A percentile compares a stretch with the other conserved stretches of the same genome.
These are phyloP conservation scores for Heliconius aoede DNA, from an alignment of 2,888 invertebrate species.

Conservation along the genomic window DNA sequence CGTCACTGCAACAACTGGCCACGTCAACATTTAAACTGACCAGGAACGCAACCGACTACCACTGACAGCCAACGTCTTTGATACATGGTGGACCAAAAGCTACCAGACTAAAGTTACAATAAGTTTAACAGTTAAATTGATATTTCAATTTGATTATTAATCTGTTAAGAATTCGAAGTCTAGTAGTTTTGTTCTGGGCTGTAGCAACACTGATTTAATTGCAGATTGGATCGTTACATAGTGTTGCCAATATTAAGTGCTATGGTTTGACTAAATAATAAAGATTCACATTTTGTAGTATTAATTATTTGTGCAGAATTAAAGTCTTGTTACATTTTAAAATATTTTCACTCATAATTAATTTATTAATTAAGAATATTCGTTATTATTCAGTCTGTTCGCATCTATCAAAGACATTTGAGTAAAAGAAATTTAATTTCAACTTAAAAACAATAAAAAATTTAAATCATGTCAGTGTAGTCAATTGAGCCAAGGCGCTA, in stretches of 20 bases:
- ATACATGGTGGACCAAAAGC: slow-evolving; percentile 26
- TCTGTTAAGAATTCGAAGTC: neutral
- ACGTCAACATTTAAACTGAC: slow-evolving; percentile 49
- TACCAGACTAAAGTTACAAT: slow-evolving; percentile 10
- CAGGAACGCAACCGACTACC: slow-evolving; percentile 44
- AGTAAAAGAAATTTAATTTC: neutral
- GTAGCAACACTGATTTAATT: slow-evolving; percentile 44
- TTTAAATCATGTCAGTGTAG: slow-evolving; percentile 32
- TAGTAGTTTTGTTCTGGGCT: slow-evolving; percentile 29
- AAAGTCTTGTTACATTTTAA: neutral
- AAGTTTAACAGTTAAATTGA: neutral
- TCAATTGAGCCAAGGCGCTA: slow-evolving; percentile 50
- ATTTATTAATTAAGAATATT: too few relatives aligned
- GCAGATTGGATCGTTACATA: slow-evolving; percentile 43
- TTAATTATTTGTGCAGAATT: neutral
- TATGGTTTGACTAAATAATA: slow-evolving; percentile 38
- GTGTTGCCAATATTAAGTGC: slow-evolving; percentile 46
- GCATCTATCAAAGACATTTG: slow-evolving; percentile 43
- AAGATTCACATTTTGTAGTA: neutral
- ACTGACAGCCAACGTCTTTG: slow-evolving; percentile 43
- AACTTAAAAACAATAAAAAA: neutral
- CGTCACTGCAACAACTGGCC: slow-evolving; percentile 78
- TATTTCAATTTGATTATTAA: neutral
- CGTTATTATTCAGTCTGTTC: slow-evolving; percentile 39
- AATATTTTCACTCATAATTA: neutral